Evolutionary conservation across 2,888 invertebrate species (phyloP).

Genomic region (Chymomyza procnemis): DNA sequence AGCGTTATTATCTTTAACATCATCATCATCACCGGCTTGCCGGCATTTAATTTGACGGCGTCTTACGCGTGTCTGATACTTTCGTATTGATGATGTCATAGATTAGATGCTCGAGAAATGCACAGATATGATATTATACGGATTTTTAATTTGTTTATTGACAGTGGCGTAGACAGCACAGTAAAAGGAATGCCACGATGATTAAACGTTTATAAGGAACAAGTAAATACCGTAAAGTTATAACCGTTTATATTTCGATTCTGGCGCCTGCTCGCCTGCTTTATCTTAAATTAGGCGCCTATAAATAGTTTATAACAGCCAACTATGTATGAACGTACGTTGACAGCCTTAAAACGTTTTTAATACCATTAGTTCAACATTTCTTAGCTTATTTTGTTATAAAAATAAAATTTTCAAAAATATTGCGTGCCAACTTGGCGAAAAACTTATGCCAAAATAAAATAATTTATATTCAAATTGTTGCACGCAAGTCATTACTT

Average conservation of each 20-base stretch:
- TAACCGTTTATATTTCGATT: neutral
- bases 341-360: conserved; percentile 29
- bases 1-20: too few relatives aligned
- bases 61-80: conserved; percentile 46
- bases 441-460: neutral
- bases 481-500: conserved; percentile 35
- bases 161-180: neutral
- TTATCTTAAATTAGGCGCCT: conserved; percentile 9
- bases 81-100: conserved; percentile 58
- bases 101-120: conserved; percentile 24
- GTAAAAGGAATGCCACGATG: neutral
- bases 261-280: neutral
- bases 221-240: neutral
- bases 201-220: neutral
- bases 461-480: conserved; percentile 4
- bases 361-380: neutral
- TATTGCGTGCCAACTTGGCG: conserved; percentile 11
- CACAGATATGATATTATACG: conserved; percentile 5
- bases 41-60: conserved; percentile 40
- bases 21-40: conserved; percentile 8
- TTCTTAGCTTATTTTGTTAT: neutral
- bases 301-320: neutral
- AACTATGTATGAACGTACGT: conserved; percentile 21
- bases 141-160: neutral
- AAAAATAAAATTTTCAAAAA: conserved; percentile 4